Conservation (phyloP, 2,113 vertebrate genomes). For the Corythoichthys intestinalis region DNA sequence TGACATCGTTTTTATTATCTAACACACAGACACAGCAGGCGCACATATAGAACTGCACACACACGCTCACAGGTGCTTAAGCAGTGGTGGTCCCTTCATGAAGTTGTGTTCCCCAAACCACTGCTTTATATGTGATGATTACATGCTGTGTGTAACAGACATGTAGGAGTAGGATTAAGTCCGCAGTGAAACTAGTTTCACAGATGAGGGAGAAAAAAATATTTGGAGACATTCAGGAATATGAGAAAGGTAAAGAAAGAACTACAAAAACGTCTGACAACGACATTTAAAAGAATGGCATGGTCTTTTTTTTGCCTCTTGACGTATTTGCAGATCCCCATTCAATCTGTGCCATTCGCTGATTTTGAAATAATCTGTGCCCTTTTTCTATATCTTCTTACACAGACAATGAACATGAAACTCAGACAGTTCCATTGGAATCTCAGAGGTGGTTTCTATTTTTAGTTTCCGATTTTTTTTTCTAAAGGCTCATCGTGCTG, state of each 20-base stretch:
- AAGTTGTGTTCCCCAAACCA: not conserved
- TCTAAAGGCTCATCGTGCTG: conserved; percentile 35
- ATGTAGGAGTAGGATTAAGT: conserved; percentile 29
- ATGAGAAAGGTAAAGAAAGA: conserved; percentile 3
- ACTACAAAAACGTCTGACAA: not conserved
- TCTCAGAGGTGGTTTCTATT: conserved; percentile 44
- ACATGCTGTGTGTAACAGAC: not conserved
- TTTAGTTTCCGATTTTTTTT: conserved; percentile 31
- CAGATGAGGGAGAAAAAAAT: conserved; percentile 5
- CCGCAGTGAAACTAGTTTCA: conserved; percentile 17
- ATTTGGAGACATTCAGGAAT: conserved; percentile 11
- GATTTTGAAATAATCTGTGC: not conserved
- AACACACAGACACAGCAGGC: not conserved
- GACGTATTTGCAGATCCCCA: not conserved
- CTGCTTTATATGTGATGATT: not conserved
- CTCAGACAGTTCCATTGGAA: conserved; percentile 35
- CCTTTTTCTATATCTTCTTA: not conserved
- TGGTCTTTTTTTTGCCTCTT: not conserved
- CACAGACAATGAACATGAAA: conserved; percentile 21
- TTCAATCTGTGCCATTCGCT: not conserved
- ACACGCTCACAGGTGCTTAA: not conserved
- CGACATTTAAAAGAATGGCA: conserved; percentile 2
- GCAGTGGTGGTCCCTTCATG: not conserved
- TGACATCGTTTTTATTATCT: conserved; percentile 9
- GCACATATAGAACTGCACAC: not conserved